phyloP scores from a whole-genome alignment of 64 coral and sea anemone genomes.

The Dendronephthya gigantea region DNA sequence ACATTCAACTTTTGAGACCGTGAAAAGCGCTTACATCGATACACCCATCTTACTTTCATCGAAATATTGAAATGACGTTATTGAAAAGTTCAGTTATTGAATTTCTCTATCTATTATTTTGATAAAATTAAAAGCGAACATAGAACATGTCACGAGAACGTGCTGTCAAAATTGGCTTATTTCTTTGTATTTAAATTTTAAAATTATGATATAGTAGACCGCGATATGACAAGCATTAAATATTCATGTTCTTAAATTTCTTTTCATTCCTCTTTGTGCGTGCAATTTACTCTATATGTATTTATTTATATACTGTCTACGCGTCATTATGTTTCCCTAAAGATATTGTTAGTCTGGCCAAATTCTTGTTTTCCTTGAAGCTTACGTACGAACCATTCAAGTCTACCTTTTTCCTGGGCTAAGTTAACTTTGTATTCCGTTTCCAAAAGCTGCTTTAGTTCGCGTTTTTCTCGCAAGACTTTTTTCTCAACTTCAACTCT shows the following conservation, averaged over 20 bases:
- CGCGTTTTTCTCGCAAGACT: constrained; percentile 65
- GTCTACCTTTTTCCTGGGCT: constrained; percentile 52
- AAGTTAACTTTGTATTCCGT: constrained; percentile 65
- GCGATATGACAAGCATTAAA: background rate
- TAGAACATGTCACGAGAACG: too few relatives aligned
- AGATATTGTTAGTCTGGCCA: background rate
- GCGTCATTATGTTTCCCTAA: constrained; percentile 1
- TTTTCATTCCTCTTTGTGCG: background rate
- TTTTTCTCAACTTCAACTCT: constrained; percentile 79
- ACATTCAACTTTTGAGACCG: too few relatives aligned
- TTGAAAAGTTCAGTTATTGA: too few relatives aligned
- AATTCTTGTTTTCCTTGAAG: background rate
- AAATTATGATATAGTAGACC: background rate
- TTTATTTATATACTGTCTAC: background rate
- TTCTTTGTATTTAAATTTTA: too few relatives aligned
- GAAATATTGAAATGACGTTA: too few relatives aligned
- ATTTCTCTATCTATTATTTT: too few relatives aligned
- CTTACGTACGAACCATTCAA: constrained; percentile 66
- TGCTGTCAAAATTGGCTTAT: background rate
- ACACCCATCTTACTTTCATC: too few relatives aligned
- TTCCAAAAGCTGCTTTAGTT: constrained; percentile 62
- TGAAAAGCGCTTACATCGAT: too few relatives aligned
- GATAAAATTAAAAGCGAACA: too few relatives aligned
- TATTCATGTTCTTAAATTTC: background rate
- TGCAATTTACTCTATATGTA: background rate